These are phyloP conservation scores for Thunnus maccoyii DNA, from an alignment of 2,113 vertebrate species.

Conservation along the genomic window DNA sequence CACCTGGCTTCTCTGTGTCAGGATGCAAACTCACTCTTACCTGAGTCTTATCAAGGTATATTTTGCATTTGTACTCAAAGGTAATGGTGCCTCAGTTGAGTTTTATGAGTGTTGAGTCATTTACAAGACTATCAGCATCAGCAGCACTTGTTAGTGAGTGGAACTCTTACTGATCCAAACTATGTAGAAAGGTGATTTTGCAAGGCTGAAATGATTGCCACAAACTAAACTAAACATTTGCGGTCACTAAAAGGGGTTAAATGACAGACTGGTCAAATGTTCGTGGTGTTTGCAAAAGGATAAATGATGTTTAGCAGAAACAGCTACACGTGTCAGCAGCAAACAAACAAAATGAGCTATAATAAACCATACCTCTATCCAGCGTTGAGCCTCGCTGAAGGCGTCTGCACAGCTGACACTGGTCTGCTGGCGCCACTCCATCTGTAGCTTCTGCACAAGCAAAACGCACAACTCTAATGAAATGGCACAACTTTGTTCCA, in stretches of 20 bases:
- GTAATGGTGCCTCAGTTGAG: neutral
- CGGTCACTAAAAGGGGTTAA: neutral
- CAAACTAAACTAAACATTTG: neutral
- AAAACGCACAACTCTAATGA: slow-evolving; percentile 7
- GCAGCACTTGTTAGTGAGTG: too few species aligned
- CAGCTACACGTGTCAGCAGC: neutral
- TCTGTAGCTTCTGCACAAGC: slow-evolving; percentile 51
- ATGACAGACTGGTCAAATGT: neutral
- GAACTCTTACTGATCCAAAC: neutral
- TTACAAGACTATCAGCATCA: neutral
- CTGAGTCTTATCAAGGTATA: slow-evolving; percentile 22
- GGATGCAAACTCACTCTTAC: neutral
- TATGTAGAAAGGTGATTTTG: neutral
- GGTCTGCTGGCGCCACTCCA: slow-evolving; percentile 89
- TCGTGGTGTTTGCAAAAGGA: neutral
- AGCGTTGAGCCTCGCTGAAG: slow-evolving; percentile 90
- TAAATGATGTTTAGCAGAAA: neutral
- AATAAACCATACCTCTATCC: slow-evolving; percentile 90
- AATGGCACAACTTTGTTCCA: neutral
- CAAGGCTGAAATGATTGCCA: neutral
- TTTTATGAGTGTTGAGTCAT: neutral
- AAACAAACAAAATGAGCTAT: neutral
- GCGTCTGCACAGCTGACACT: slow-evolving; percentile 87
- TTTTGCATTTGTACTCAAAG: slow-evolving; percentile 44
- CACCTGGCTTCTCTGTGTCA: neutral